A percentile compares a stretch with the other conserved stretches of the same genome.
These are phyloP conservation scores for Leptopterna dolabrata DNA, from an alignment of 2,888 invertebrate genomes.

Conservation along the genomic window DNA sequence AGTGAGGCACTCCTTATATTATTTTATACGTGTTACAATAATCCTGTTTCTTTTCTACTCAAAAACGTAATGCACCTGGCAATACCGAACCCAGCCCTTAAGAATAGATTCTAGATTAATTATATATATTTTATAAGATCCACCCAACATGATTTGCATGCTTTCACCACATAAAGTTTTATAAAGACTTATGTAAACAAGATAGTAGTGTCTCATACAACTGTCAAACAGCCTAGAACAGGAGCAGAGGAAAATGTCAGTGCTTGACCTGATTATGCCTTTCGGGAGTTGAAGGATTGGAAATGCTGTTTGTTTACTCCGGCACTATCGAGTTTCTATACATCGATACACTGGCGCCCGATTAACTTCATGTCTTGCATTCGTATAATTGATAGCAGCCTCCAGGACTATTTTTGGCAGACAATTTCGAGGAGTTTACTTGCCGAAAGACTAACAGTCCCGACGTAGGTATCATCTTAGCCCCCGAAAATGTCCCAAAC, in stretches of 20 bases:
- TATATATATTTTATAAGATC: too few species aligned
- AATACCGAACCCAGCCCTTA: background rate
- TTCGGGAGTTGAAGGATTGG: background rate
- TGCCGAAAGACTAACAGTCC: too few species aligned
- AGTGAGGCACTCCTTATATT: slow-evolving; percentile 22
- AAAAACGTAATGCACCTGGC: background rate
- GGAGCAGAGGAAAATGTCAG: background rate
- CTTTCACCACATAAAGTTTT: background rate
- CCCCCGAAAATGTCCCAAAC: too few species aligned
- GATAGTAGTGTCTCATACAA: background rate
- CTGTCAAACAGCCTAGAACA: background rate
- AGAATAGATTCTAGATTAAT: background rate
- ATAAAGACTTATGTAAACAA: background rate
- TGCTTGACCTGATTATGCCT: background rate
- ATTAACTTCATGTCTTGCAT: background rate
- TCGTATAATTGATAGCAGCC: too few species aligned
- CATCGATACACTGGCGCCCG: background rate
- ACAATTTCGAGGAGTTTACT: too few species aligned
- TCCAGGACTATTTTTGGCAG: too few species aligned
- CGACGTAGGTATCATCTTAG: too few species aligned
- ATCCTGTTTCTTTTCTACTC: background rate
- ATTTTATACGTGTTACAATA: background rate
- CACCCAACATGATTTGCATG: background rate
- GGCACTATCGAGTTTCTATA: background rate
- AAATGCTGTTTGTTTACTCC: background rate